Base-by-base conservation (phyloP, 1,140 invertebrate genomes). In the Tetragonula clypearis region DNA sequence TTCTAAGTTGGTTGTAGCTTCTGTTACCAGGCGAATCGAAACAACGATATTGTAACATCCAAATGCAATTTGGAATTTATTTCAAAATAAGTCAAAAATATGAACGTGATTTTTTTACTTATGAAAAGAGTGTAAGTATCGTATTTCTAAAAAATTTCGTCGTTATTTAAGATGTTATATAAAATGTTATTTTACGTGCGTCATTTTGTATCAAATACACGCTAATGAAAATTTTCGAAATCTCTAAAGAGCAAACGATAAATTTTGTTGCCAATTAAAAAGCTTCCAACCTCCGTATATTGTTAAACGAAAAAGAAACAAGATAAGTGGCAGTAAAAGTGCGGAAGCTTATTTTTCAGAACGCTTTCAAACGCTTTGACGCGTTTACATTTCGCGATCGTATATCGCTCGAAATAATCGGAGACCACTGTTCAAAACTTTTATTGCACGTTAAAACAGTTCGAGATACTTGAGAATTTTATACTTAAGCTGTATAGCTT, bases 341-440 rank as follows among this genome's bases (percentile, higher is more conserved):
- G n/a, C 21, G 12, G 55, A 23, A 58, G 62, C 26, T 79, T 79
- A 66, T 68, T 79, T 79, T 23, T 30, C 14, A 23, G 41, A 60
- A 21, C 30, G 30, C 19, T 55, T 30, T 30, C n/a, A 23, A 76
- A 35, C 19, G n/a, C 62, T 76, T 76, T 2, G 11, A 60, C 9
- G 14, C 35, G 77, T 79, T 66, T 79, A 79, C 49, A 58, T 76
- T 60, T 60, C 26, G 15, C 15, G 49, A 66, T 66, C 41, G 41
- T 79, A 30, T 11, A 15, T 14, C 21, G 77, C 77, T 66, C 11
- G 68, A 79, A 79, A 68, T 79, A 79, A 79, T 78, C 76, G 26
- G 35, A 41, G 14, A n/a, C 49, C 17, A 41, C 23, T 19, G 60
- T 11, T 78, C n/a, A 55, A 35, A 75, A 35, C 56, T 76, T 58